phyloP scores from a whole-genome alignment of 2,113 vertebrate species.

The Plectropomus leopardus region DNA sequence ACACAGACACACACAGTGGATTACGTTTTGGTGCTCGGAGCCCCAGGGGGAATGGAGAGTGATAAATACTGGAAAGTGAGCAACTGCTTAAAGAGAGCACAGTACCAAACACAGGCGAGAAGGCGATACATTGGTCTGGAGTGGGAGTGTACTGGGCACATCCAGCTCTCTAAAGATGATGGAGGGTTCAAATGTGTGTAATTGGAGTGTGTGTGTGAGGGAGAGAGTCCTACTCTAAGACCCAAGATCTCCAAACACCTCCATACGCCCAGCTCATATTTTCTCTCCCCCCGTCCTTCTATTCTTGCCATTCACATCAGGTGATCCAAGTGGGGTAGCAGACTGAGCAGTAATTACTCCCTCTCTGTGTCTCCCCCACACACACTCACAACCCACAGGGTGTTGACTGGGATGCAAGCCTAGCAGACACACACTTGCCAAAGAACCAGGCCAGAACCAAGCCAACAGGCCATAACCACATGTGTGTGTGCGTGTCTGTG shows the following conservation, averaged over 20 bases:
- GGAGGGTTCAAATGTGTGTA: constrained; percentile 20
- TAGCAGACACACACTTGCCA: constrained; percentile 56
- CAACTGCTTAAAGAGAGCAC: constrained; percentile 38
- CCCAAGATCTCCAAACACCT: constrained; percentile 14
- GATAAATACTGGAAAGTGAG: constrained; percentile 57
- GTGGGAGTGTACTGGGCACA: constrained; percentile 33
- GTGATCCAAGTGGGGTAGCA: constrained; percentile 52
- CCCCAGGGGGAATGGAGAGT: constrained; percentile 34
- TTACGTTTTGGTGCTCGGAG: constrained; percentile 42
- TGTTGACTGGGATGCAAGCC: constrained; percentile 63
- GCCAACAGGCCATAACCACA: constrained; percentile 29
- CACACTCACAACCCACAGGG: constrained; percentile 24
- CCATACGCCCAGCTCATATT: constrained; percentile 37
- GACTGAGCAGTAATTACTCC: constrained; percentile 44
- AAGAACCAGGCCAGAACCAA: constrained; percentile 39
- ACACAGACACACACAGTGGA: constrained; percentile 22
- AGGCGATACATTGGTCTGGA: constrained; percentile 44
- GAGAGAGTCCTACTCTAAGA: constrained; percentile 25
- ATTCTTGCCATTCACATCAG: constrained; percentile 50
- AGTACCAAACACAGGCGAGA: constrained; percentile 28
- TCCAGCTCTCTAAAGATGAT: constrained; percentile 48
- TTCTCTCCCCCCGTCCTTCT: constrained; percentile 20
- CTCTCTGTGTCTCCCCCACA: not conserved
- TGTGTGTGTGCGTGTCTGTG: constrained; percentile 29
- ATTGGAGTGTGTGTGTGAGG: not conserved